These are phyloP conservation scores for Urocitellus parryii DNA, from an alignment of 2,113 vertebrate genomes.

Conservation along the genomic window DNA sequence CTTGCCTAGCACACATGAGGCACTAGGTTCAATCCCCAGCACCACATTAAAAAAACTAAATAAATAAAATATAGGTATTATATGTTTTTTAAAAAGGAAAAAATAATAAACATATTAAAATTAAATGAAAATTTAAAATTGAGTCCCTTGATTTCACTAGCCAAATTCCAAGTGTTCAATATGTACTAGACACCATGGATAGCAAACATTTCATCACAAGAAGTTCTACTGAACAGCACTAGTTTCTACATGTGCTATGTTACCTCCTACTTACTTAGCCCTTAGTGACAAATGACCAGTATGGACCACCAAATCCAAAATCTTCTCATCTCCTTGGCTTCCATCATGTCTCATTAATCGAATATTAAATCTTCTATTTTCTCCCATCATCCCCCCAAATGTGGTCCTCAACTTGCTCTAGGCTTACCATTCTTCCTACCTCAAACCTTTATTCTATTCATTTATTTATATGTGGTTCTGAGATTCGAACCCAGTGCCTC, in stretches of 20 bases:
- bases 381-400: not conserved
- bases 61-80: too few species aligned
- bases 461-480: too few species aligned
- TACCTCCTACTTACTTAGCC: not conserved
- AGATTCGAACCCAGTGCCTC: too few species aligned
- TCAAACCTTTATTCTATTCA: too few species aligned
- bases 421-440: too few species aligned
- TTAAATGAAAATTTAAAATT: too few species aligned
- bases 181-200: not conserved
- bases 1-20: too few species aligned
- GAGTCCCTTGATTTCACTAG: too few species aligned
- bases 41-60: too few species aligned
- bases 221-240: not conserved
- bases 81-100: too few species aligned
- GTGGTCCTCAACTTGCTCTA: not conserved
- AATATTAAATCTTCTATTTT: not conserved
- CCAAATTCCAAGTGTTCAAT: conserved; percentile 11
- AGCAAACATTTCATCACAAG: not conserved
- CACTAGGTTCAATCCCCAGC: too few species aligned
- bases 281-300: not conserved
- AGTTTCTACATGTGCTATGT: not conserved
- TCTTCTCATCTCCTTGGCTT: not conserved
- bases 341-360: not conserved
- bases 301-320: not conserved
- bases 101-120: too few species aligned